A percentile compares a stretch with the other conserved stretches of the same genome.
Conservation (phyloP, 2,113 vertebrate species). For the Notiomystis cincta region DNA sequence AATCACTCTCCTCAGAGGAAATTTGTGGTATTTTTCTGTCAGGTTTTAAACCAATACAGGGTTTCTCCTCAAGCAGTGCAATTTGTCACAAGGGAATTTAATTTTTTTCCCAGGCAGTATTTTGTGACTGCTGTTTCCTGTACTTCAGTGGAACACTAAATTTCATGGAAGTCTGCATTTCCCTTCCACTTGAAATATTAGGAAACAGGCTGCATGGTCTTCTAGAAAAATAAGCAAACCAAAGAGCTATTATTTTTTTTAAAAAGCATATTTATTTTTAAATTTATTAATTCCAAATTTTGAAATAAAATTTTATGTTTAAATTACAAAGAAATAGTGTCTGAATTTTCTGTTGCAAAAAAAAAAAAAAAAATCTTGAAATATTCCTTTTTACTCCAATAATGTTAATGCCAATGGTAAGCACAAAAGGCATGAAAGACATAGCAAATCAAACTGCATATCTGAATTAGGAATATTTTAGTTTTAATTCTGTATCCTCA, state of each 20-base stretch:
- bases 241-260: not conserved
- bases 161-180: not conserved
- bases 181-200: not conserved
- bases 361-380: not conserved
- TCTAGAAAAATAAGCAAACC: not conserved
- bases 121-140: not conserved
- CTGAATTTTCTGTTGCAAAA: not conserved
- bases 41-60: constrained; percentile 1
- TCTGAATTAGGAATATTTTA: not conserved
- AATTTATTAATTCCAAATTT: not conserved
- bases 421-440: not conserved
- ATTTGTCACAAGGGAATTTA: not conserved
- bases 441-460: not conserved
- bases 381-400: not conserved
- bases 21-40: constrained; percentile 1
- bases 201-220: not conserved
- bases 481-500: not conserved
- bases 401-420: not conserved
- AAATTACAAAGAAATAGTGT: not conserved
- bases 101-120: not conserved
- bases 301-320: not conserved
- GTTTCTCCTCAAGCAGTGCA: not conserved
- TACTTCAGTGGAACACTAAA: not conserved
- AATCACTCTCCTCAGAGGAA: not conserved
- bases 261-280: not conserved